Percentiles rank a stretch among this genome's conserved stretches.
Conservation (phyloP, 2,113 vertebrate genomes). For the Neopipo cinnamomea region DNA sequence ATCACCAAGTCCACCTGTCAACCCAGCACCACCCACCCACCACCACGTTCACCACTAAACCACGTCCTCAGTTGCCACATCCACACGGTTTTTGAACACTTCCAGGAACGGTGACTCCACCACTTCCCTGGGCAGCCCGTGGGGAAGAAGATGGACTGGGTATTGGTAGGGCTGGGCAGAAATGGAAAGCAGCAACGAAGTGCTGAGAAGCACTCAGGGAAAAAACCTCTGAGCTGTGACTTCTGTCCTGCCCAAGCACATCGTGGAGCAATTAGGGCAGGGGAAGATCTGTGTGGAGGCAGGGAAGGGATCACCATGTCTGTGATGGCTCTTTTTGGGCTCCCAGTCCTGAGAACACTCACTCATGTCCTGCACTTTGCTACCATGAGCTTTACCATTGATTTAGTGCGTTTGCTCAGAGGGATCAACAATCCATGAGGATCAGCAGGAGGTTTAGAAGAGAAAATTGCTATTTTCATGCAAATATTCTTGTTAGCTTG, state of each 20-base stretch:
- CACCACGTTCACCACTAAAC: not conserved
- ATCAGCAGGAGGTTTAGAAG: not conserved
- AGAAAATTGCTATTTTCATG: not conserved
- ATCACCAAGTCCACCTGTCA: not conserved
- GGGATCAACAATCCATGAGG: not conserved
- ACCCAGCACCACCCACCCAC: not conserved
- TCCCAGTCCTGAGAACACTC: not conserved
- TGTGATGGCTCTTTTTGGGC: not conserved
- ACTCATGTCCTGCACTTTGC: not conserved
- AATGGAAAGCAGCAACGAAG: not conserved
- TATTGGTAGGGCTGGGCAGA: not conserved
- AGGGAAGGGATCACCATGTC: not conserved
- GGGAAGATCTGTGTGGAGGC: not conserved
- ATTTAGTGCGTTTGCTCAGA: not conserved
- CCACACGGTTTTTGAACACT: not conserved
- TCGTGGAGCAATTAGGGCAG: not conserved
- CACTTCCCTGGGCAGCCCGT: not conserved
- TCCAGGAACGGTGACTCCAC: not conserved
- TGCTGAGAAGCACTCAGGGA: not conserved
- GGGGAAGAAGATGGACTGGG: not conserved
- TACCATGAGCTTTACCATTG: not conserved
- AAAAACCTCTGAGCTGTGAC: not conserved
- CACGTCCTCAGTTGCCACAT: accelerated
- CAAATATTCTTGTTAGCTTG: not conserved
- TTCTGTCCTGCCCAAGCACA: not conserved